Conservation (phyloP, 2,888 invertebrate genomes). For the Sicus ferrugineus region DNA sequence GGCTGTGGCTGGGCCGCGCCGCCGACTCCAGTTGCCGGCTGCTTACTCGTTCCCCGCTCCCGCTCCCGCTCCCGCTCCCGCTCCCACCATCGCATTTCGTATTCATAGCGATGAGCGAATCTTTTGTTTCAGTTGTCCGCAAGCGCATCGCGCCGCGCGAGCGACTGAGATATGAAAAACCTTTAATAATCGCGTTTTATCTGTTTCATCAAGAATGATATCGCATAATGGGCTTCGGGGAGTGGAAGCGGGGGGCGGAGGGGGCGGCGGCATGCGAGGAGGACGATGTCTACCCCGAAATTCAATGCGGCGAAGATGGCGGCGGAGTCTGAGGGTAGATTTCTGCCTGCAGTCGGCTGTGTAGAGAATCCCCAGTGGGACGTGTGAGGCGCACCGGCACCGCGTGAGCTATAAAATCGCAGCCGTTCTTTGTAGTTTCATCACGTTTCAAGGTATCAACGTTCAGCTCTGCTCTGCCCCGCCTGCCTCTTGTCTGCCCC, state of each 20-base stretch:
- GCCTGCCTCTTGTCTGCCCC: neutral
- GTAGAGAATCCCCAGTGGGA: neutral
- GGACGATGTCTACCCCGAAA: neutral
- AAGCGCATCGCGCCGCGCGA: slow-evolving; percentile 47
- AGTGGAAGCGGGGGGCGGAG: slow-evolving; percentile 30
- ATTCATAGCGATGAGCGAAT: slow-evolving; percentile 65
- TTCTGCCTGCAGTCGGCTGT: neutral
- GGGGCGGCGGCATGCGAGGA: neutral
- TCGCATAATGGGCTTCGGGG: slow-evolving; percentile 57
- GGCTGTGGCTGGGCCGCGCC: slow-evolving; percentile 1
- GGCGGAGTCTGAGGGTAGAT: neutral
- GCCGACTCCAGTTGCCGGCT: slow-evolving; percentile 38
- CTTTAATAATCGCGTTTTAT: slow-evolving; percentile 65
- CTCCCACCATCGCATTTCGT: slow-evolving; percentile 59
- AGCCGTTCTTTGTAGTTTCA: slow-evolving; percentile 20
- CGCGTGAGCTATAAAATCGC: neutral
- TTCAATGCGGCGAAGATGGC: neutral
- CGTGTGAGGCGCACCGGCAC: neutral
- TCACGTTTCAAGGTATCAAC: slow-evolving; percentile 22
- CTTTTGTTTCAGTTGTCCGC: slow-evolving; percentile 58
- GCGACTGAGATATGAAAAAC: slow-evolving; percentile 55
- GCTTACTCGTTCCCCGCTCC: slow-evolving; percentile 27
- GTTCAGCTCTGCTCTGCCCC: slow-evolving; percentile 3
- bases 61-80: no score
- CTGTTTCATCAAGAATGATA: slow-evolving; percentile 64